These are phyloP conservation scores for Pelecanus crispus DNA, from an alignment of 2,113 vertebrate genomes.

Conservation along the genomic window DNA sequence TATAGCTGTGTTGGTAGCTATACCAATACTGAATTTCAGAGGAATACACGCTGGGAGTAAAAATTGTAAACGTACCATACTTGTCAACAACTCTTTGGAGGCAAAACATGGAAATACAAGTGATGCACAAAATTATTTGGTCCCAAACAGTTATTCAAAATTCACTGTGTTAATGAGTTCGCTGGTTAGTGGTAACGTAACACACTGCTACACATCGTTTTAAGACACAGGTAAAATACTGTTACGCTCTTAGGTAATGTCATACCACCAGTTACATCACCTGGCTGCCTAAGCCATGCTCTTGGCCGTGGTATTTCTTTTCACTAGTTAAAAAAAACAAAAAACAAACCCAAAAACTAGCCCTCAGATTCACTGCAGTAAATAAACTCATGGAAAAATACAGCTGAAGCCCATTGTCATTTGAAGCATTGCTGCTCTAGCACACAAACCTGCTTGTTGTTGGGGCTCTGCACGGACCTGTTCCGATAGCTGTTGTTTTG, in stretches of 20 bases:
- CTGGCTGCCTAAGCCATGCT: background rate
- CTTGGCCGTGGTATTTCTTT: background rate
- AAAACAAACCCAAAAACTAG: background rate
- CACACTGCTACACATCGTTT: rapidly evolving
- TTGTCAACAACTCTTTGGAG: background rate
- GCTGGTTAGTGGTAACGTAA: rapidly evolving
- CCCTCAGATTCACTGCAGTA: background rate
- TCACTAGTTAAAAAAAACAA: background rate
- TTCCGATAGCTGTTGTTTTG: background rate
- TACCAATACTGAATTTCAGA: background rate
- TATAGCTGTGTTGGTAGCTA: too few species aligned
- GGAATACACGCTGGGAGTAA: background rate
- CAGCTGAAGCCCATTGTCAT: background rate
- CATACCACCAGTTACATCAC: background rate
- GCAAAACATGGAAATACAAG: background rate
- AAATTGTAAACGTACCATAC: background rate
- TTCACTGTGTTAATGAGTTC: background rate
- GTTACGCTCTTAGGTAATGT: background rate
- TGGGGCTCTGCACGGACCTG: background rate
- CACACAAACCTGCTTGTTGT: background rate
- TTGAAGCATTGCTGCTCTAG: background rate
- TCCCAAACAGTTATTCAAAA: background rate
- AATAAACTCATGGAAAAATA: background rate
- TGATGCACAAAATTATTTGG: background rate
- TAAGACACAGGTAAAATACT: background rate